Base-by-base conservation (phyloP, 2,113 vertebrate genomes). In the Leptobrachium leishanense region DNA sequence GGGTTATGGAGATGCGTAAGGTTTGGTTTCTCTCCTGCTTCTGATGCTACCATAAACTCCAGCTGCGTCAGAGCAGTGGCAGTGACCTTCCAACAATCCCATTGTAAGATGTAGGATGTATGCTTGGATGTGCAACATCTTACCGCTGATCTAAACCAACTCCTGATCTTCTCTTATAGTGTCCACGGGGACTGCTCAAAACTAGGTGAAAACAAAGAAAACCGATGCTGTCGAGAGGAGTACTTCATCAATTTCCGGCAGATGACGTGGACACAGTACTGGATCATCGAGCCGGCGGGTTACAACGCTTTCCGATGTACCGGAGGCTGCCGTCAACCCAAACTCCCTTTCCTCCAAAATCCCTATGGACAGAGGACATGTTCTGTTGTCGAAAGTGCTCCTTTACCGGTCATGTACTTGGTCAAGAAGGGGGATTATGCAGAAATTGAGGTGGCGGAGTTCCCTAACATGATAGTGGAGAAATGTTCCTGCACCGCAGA, bases 351-450 rank as follows among this genome's bases (percentile, higher is more conserved):
- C 20, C 84, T 79, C n/a, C 90, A 41, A 87, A 91, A 85, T 0
- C 86, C 87, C 5, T 93, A 94, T 0, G 90, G 94, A 8, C 87
- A 90, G 69, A 87, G 95, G 62, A 81, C 87, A 67, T 97, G 96
- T 2, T 87, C 91, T 0, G 91, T 81, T 65, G 87, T 87, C 0
- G 92, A 93, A 39, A 96, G 91, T 76, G 90, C 95, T 2, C 90
- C 96, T 0, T 83, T 97, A 15, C 96, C 96, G 42, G 83, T 97
- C 87, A 96, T 97, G 90, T 97, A 96, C 89, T 92, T 97, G 41
- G 89, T 94, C 76, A 93, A 90, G 85, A 95, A 93, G 57, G 96
- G 93, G 3, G 95, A 97, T 84, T 94, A 90, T 89, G 96, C 96
- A 0, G 94, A 96, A 84, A 95, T 97, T 0, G 93, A 97, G 82